phyloP scores from a whole-genome alignment of 2,113 vertebrate genomes.

The Galemys pyrenaicus region DNA sequence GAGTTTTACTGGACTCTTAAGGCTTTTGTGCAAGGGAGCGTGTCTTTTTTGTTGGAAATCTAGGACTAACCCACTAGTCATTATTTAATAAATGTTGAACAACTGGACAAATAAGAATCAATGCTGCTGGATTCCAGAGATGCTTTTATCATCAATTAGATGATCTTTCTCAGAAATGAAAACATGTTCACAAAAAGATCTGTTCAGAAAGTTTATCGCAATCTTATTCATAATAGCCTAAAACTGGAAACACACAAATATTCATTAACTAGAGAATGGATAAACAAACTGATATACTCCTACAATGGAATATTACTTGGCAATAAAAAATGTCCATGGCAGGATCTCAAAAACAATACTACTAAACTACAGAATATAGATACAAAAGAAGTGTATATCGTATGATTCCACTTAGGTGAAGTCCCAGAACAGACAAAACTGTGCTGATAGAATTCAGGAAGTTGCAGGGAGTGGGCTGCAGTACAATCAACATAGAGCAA shows the following conservation, averaged over 20 bases:
- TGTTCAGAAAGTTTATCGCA: slow-evolving; percentile 16
- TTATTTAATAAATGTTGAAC: not conserved
- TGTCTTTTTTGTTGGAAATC: slow-evolving; percentile 22
- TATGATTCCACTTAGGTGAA: slow-evolving; percentile 12
- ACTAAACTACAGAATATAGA: slow-evolving; percentile 4
- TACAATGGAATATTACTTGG: not conserved
- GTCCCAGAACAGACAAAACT: not conserved
- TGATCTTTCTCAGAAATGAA: slow-evolving; percentile 1
- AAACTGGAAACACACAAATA: slow-evolving; percentile 5
- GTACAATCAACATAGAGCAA: not conserved
- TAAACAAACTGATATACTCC: slow-evolving; percentile 17
- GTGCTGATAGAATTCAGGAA: not conserved
- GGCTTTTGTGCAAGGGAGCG: not conserved
- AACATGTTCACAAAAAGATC: slow-evolving; percentile 24
- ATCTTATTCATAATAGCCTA: not conserved
- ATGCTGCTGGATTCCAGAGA: not conserved
- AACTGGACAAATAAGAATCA: not conserved
- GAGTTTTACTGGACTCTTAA: not conserved
- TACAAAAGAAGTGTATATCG: not conserved
- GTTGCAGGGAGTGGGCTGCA: not conserved
- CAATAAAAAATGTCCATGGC: slow-evolving; percentile 15
- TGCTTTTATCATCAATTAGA: not conserved
- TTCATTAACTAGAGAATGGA: not conserved
- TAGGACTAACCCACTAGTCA: not conserved
- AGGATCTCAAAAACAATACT: slow-evolving; percentile 21